Percentiles rank a stretch among this genome's conserved stretches.
Conservation (phyloP, 2,113 vertebrate genomes). For the Pteruthius melanotis region DNA sequence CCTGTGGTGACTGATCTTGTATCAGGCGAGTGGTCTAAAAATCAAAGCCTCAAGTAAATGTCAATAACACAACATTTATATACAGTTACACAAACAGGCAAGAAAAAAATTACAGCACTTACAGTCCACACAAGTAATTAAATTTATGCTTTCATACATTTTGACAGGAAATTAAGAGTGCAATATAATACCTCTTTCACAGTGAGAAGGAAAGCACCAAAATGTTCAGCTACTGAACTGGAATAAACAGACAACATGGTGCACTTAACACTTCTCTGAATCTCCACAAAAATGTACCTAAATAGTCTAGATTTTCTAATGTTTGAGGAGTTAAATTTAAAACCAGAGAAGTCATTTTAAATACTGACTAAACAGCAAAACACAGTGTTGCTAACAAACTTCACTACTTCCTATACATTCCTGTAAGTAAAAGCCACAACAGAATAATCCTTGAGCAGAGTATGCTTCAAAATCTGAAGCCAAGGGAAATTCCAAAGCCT, state of each 20-base stretch:
- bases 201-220: background rate
- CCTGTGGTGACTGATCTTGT: conserved; percentile 79
- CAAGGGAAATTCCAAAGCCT: background rate
- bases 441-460: background rate
- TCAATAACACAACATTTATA: background rate
- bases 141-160: background rate
- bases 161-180: background rate
- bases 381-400: background rate
- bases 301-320: background rate
- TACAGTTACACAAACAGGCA: background rate
- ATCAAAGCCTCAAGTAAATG: background rate
- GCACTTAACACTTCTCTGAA: background rate
- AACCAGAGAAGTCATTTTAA: background rate
- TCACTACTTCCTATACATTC: background rate
- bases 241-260: background rate
- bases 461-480: background rate
- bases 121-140: background rate
- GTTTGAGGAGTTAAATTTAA: background rate
- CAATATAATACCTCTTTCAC: background rate
- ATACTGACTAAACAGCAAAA: background rate
- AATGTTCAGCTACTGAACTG: background rate
- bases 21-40: conserved; percentile 85
- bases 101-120: background rate
- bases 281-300: background rate
- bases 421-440: background rate